Evolutionary conservation across 2,888 invertebrate species (phyloP), one percentile per base, ranked within the genome.

Genomic region (Tenthredo notha): DNA sequence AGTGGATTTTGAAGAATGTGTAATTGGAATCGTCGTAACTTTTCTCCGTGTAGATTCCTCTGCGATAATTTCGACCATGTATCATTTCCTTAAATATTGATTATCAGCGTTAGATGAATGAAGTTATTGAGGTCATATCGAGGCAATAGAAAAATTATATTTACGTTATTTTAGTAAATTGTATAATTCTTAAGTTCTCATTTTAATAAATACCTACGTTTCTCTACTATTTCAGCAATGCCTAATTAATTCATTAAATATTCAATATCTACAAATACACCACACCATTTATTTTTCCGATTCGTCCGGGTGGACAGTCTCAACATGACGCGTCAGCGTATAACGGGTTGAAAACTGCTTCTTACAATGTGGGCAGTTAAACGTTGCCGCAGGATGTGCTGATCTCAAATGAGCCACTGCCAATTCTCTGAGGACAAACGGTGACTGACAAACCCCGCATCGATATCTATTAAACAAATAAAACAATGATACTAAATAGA

Each of bases 301-400:
- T 80, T 91, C 91, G 50, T 92, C 89, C 2, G 90, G 91, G 88
- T 92, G 92, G 75, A 90, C 90, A 3, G 91, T 88, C 88, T 92
- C 92, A 78, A 92, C 90, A 84, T 92, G 92, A 88, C 92, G 91
- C 3, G 91, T 90, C 37, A 92, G 91, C 29, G 88, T 90, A 50
- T 91, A 92, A 86, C 92, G 91, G 1, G 91, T 92, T 15, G 90
- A 90, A 61, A 92, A 92, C 21, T 91, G 90, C 85, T 90, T 91
- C 87, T 92, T 92, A 87, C 92, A 92, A 85, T 92, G 92, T 80
- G 91, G 92, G 84, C 92, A 92, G 84, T 91, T 92, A 88, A 91
- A 91, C 86, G 92, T 91, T 90, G 92, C 92, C 37, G 90, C 85
- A 12, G 92, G 92, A 86, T 92, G 92, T 29, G 92, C 92, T n/a